A percentile compares a stretch with the other conserved stretches of the same genome.
These are phyloP conservation scores for Cairina moschata DNA, from an alignment of 2,113 vertebrate genomes.

Conservation along the genomic window DNA sequence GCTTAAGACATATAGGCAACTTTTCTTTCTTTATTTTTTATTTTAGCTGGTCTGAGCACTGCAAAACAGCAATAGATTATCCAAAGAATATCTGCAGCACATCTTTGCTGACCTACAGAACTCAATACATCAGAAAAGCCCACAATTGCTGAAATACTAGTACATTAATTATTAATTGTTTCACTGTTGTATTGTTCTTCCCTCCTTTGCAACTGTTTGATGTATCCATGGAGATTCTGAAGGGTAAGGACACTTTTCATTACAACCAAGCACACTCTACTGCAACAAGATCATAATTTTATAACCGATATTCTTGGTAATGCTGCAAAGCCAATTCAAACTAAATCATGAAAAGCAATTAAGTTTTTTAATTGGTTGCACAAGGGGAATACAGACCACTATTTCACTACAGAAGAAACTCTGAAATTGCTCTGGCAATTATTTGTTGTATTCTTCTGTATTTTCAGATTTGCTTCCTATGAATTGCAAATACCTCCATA, in stretches of 20 bases:
- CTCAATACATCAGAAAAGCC: background rate
- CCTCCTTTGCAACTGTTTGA: background rate
- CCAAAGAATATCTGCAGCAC: background rate
- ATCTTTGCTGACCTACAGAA: background rate
- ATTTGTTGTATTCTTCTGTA: background rate
- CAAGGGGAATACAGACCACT: background rate
- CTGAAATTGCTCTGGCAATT: background rate
- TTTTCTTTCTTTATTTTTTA: background rate
- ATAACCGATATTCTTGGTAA: background rate
- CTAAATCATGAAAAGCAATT: background rate
- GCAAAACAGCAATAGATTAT: background rate
- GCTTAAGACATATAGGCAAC: background rate
- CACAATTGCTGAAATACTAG: background rate
- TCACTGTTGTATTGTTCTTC: background rate
- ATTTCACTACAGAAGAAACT: background rate
- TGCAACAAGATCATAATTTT: background rate
- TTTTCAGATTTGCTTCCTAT: background rate
- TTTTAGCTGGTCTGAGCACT: background rate
- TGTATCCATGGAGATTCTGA: background rate
- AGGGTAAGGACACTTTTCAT: background rate
- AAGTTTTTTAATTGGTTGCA: background rate
- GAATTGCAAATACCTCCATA: background rate
- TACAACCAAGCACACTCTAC: background rate
- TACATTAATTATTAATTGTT: background rate
- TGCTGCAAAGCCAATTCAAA: background rate